phyloP scores from a whole-genome alignment of 2,113 vertebrate genomes.

The Alethe diademata region DNA sequence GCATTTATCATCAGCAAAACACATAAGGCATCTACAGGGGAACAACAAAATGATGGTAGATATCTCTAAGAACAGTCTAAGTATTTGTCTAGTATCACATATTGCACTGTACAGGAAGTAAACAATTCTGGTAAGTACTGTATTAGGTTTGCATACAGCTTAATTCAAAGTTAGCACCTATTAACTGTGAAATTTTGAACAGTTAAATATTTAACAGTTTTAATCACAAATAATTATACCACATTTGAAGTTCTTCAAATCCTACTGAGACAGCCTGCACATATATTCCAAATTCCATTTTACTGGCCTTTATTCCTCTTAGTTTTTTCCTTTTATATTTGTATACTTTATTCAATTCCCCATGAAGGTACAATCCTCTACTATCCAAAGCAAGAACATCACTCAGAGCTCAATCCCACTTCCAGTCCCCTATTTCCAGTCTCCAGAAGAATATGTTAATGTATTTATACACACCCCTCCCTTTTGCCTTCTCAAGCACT shows the following conservation, averaged over 20 bases:
- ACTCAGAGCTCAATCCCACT: not conserved
- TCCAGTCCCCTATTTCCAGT: not conserved
- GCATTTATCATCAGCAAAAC: not conserved
- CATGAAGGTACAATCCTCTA: not conserved
- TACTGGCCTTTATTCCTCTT: not conserved
- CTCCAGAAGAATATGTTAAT: not conserved
- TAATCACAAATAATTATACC: not conserved
- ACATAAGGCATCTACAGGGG: not conserved
- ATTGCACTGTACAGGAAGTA: not conserved
- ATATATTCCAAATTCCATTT: not conserved
- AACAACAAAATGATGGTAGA: not conserved
- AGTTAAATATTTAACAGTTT: not conserved
- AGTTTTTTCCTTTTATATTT: not conserved
- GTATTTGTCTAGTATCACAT: not conserved
- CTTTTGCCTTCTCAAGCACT: not conserved
- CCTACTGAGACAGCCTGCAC: not conserved
- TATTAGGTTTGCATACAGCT: no score
- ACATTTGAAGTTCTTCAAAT: not conserved
- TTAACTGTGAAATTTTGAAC: not conserved
- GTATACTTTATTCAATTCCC: not conserved
- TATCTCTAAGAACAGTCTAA: not conserved
- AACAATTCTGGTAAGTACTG: not conserved
- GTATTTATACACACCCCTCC: not conserved
- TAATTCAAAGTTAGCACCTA: not conserved
- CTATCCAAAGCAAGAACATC: not conserved